Conservation (phyloP, 1,140 invertebrate genomes). For the Rhagoletis pomonella region DNA sequence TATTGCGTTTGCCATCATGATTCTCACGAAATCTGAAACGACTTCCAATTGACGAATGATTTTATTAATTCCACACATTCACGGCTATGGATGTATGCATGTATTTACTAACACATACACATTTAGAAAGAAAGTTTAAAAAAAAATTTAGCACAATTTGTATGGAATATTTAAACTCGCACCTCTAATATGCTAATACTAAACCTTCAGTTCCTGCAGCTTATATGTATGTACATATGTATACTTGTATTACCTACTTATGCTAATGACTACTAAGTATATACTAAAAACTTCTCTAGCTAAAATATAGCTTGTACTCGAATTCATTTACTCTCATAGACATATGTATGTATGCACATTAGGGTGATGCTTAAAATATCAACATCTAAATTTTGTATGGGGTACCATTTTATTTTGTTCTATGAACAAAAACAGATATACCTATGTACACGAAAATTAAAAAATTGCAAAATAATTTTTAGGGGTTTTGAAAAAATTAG, state of each 20-base stretch:
- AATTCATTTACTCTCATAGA: neutral
- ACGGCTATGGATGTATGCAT: neutral
- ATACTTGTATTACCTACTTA: constrained; percentile 10
- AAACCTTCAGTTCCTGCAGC: constrained; percentile 21
- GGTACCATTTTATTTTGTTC: no score
- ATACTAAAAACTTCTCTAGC: constrained; percentile 28
- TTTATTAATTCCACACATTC: neutral
- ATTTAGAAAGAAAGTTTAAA: neutral
- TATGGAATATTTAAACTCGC: constrained; percentile 11
- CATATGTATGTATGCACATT: no score
- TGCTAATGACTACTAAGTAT: neutral
- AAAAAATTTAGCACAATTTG: constrained; percentile 19
- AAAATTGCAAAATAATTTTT: no score
- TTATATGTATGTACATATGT: neutral
- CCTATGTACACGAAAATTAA: no score
- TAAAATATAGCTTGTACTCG: neutral
- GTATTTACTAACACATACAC: neutral
- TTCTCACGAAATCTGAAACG: neutral
- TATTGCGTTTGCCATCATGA: no score
- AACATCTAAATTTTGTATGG: no score
- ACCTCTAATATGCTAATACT: neutral
- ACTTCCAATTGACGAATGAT: neutral
- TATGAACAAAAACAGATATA: no score
- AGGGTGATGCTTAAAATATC: no score
- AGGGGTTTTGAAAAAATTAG: no score